Evolutionary conservation across 2,113 vertebrate species (phyloP).

Genomic region (Cottus gobio): DNA sequence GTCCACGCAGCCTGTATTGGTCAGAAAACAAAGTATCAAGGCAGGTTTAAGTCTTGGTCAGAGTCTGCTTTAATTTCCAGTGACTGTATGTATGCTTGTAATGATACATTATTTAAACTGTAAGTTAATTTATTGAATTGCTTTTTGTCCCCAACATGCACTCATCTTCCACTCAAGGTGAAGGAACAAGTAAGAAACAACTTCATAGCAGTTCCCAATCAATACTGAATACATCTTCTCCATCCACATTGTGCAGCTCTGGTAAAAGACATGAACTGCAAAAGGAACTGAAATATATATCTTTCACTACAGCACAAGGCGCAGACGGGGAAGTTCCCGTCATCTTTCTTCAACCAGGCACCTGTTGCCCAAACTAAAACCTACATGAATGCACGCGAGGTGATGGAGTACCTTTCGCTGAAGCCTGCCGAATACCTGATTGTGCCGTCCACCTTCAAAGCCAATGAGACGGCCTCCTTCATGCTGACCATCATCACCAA

Average conservation of each 20-base stretch:
- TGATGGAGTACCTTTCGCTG: slow-evolving; percentile 65
- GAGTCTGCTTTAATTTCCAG: not conserved
- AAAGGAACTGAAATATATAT: not conserved
- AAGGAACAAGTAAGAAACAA: slow-evolving; percentile 64
- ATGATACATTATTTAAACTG: not conserved
- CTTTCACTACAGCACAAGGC: slow-evolving; percentile 47
- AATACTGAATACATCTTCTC: not conserved
- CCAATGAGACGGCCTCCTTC: slow-evolving; percentile 70
- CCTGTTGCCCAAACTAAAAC: slow-evolving; percentile 43
- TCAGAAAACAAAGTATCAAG: not conserved
- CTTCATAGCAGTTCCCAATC: not conserved
- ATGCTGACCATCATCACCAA: slow-evolving; percentile 74
- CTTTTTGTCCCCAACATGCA: slow-evolving; percentile 8
- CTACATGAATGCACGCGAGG: slow-evolving; percentile 65
- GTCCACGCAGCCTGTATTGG: not conserved
- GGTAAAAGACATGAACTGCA: not conserved
- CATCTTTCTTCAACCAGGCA: slow-evolving; percentile 65
- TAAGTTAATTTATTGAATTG: not conserved
- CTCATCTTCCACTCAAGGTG: slow-evolving; percentile 53
- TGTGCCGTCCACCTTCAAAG: slow-evolving; percentile 69
- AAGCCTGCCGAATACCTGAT: slow-evolving; percentile 77
- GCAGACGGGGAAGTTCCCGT: slow-evolving; percentile 64
- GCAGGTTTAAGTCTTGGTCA: not conserved
- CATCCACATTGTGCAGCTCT: not conserved
- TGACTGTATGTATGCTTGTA: not conserved